Evolutionary conservation across 2,888 invertebrate genomes (phyloP).

Genomic region (Drosophila mercatorum): DNA sequence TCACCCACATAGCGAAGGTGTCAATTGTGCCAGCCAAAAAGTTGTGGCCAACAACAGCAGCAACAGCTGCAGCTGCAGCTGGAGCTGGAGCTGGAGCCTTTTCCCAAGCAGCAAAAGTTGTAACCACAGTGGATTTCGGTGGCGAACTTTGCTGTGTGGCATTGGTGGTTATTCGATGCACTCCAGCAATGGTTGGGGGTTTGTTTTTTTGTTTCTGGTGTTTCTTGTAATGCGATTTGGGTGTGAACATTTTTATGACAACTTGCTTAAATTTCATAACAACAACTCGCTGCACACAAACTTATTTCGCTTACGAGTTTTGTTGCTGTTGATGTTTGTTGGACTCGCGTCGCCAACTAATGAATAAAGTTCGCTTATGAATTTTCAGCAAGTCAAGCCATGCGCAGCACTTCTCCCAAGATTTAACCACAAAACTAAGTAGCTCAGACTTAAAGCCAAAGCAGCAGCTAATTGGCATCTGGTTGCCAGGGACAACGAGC

Average conservation of each 20-base stretch:
- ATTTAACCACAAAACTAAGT: conserved; percentile 35
- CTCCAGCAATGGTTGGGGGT: background rate
- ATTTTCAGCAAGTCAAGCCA: conserved; percentile 37
- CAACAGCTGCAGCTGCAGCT: conserved; percentile 53
- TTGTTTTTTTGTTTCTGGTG: background rate
- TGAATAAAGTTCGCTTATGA: conserved; percentile 74
- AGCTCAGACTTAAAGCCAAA: conserved; percentile 36
- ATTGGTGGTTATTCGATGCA: conserved; percentile 40
- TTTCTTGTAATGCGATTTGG: conserved; percentile 63
- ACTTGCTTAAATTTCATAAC: conserved; percentile 78
- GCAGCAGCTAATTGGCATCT: conserved; percentile 34
- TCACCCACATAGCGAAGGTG: conserved; percentile 58
- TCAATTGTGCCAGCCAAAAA: conserved; percentile 69
- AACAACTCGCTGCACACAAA: conserved; percentile 56
- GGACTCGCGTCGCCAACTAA: conserved; percentile 54
- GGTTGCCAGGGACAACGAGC: conserved; percentile 26
- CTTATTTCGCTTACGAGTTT: conserved; percentile 69
- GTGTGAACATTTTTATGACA: conserved; percentile 77
- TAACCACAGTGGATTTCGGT: conserved; percentile 57
- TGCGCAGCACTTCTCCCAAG: conserved; percentile 14
- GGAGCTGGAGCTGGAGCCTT: conserved; percentile 12
- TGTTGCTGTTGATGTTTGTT: conserved; percentile 30
- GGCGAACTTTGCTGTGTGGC: conserved; percentile 36
- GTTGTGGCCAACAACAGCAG: conserved; percentile 62
- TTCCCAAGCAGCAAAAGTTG: conserved; percentile 74